Base-by-base conservation (phyloP, 2,797 vertebrate species). In the Naso thynnoides region DNA sequence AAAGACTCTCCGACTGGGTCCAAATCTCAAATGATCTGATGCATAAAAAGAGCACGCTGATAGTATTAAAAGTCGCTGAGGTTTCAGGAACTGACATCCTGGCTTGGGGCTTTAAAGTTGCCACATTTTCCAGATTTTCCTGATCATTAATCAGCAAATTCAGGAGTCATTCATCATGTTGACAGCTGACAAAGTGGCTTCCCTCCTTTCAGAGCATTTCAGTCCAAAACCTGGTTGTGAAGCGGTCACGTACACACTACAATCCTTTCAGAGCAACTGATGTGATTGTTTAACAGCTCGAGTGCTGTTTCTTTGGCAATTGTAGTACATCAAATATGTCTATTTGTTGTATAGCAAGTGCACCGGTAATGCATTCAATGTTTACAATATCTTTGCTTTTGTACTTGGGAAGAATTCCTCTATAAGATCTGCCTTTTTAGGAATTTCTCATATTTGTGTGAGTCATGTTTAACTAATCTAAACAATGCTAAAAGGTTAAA, bases 91-190 rank as follows among this genome's bases (percentile, higher is more conserved):
- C 41, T 38, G 72, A 85, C 61, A 58, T 84, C 70, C 61, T 64
- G 50, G 23, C 52, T 23, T 0, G 15, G 42, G 62, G 53, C 79
- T 73, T 76, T 11, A 50, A 81, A 49, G 75, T 48, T 52, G 31
- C 50, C 52, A 16, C 44, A 1, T 19, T 81, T 77, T 82, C 66
- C 76, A 74, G 42, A 63, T 73, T 75, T 84, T 82, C 85, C 79
- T 52, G 64, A 53, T 67, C 73, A 85, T 89, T 69, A 77, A 86
- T 90, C 88, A 86, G 39, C 49, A 49, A 38, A 54, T 70, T 53
- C 16, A 18, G 61, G 26, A 71, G 53, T 64, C 82, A 58, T 92
- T 61, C 39, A 84, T 91, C 86, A 87, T 56, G 68, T 44, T 64
- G 78, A 87, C 74, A 73, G 73, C 82, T 67, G 78, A 70, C 58